phyloP scores from a whole-genome alignment of 2,113 vertebrate species.

The Dromaius novaehollandiae region DNA sequence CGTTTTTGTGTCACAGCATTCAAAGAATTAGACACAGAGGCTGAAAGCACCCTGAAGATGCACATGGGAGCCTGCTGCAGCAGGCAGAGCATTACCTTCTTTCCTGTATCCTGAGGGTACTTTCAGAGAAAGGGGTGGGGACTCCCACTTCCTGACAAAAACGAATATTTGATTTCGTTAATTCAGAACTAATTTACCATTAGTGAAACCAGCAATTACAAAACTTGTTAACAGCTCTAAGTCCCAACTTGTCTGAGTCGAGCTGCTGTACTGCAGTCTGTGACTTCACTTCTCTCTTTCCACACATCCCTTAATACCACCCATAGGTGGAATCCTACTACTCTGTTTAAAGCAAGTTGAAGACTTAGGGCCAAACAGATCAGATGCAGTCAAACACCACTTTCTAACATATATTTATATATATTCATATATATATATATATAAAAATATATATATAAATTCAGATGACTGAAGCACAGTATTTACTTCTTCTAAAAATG shows the following conservation, averaged over 20 bases:
- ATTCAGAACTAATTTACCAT: neutral
- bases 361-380: neutral
- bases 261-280: neutral
- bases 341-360: neutral
- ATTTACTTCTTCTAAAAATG: neutral
- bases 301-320: neutral
- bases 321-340: neutral
- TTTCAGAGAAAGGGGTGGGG: neutral
- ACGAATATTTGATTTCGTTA: neutral
- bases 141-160: neutral
- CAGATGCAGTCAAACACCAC: neutral
- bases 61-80: accelerated
- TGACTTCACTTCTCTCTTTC: neutral
- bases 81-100: accelerated
- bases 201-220: neutral
- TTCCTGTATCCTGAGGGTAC: neutral
- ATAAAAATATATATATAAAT: neutral
- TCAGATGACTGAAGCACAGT: neutral
- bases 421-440: too few relatives aligned
- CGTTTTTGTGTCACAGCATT: too few relatives aligned
- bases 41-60: neutral
- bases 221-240: neutral
- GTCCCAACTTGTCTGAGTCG: neutral
- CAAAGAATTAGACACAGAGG: too few relatives aligned
- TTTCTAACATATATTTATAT: neutral